Percentiles rank a stretch among this genome's conserved stretches.
Evolutionary conservation across 1,140 invertebrate genomes (phyloP).

Genomic region (Halictus rubicundus): DNA sequence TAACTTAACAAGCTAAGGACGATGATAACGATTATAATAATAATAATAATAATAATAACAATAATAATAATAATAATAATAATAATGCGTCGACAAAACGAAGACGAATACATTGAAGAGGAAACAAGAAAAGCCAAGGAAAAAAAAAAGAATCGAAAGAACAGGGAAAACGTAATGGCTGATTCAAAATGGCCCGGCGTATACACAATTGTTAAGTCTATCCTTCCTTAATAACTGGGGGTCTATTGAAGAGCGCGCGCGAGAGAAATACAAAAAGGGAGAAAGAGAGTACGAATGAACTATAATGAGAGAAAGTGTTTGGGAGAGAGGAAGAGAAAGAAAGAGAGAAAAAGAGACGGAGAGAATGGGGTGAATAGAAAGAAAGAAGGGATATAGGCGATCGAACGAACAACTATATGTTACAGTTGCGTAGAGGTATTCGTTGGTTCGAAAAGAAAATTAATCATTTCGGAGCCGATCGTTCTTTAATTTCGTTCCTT

Average conservation of each 20-base stretch:
- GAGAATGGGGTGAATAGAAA: too few species aligned
- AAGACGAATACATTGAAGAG: background rate
- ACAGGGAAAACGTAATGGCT: too few species aligned
- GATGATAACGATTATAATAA: slow-evolving; percentile 41
- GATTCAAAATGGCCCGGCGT: too few species aligned
- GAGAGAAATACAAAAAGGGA: background rate
- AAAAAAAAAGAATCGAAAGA: too few species aligned
- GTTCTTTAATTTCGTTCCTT: background rate
- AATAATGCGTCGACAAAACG: slow-evolving; percentile 23
- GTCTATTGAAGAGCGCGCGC: slow-evolving; percentile 1
- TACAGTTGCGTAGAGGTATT: background rate
- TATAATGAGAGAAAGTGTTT: too few species aligned
- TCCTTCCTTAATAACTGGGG: slow-evolving; percentile 32
- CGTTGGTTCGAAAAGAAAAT: slow-evolving; percentile 9
- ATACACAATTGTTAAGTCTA: slow-evolving; percentile 45
- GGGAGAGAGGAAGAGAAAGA: background rate
- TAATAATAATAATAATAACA: slow-evolving; percentile 46
- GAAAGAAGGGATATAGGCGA: background rate
- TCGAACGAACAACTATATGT: background rate
- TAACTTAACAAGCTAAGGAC: slow-evolving; percentile 23
- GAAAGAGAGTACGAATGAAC: background rate
- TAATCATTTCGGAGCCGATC: slow-evolving; percentile 19
- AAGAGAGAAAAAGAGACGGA: background rate
- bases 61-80: slow-evolving; percentile 48
- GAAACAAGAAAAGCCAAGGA: too few species aligned